These are phyloP conservation scores for Poeciliopsis gracilis DNA, from an alignment of 2,797 vertebrate species.

Conservation along the genomic window DNA sequence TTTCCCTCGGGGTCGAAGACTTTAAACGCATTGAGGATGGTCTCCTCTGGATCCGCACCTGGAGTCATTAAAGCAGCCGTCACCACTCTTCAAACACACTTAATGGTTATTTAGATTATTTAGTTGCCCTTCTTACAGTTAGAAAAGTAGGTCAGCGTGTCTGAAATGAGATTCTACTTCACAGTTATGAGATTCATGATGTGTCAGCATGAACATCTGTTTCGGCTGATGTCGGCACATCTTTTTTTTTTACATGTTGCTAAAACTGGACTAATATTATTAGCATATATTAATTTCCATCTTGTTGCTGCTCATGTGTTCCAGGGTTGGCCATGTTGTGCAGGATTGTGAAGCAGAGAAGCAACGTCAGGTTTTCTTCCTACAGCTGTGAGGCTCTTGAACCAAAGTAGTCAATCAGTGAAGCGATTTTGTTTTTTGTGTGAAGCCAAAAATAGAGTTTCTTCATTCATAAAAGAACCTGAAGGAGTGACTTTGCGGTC, in stretches of 20 bases:
- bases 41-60: constrained; percentile 96
- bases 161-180: neutral
- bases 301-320: neutral
- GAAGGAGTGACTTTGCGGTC: neutral
- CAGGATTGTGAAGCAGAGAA: neutral
- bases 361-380: neutral
- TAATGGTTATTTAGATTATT: neutral
- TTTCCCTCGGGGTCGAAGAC: constrained; percentile 95
- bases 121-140: neutral
- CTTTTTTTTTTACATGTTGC: neutral
- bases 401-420: neutral
- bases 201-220: neutral
- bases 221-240: neutral
- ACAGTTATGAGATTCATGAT: neutral
- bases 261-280: neutral
- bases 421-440: neutral
- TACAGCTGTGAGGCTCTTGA: neutral
- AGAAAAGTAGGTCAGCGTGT: neutral
- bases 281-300: no score
- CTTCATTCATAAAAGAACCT: neutral
- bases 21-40: constrained; percentile 95
- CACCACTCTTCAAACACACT: neutral
- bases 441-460: neutral
- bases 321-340: neutral
- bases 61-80: constrained; percentile 6